These are phyloP conservation scores for Epinephelus moara DNA, from an alignment of 2,113 vertebrate genomes.

Conservation along the genomic window DNA sequence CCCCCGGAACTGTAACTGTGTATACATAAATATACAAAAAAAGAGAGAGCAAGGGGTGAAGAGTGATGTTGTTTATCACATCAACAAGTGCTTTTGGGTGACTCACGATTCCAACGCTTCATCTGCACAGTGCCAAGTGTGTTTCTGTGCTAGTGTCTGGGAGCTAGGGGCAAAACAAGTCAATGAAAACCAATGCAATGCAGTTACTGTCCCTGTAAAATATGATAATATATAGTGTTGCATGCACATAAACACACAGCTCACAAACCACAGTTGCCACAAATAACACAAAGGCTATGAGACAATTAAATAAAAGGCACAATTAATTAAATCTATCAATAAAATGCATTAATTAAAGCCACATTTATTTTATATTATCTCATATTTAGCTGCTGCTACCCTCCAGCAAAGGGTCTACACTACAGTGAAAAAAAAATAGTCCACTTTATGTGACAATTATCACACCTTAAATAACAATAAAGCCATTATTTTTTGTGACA, in stretches of 20 bases:
- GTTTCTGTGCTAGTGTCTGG: slow-evolving; percentile 1
- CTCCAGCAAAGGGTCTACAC: background rate
- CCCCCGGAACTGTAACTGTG: slow-evolving; percentile 9
- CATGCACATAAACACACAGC: background rate
- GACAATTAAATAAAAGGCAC: no score
- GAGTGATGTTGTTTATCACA: slow-evolving; percentile 52
- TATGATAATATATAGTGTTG: background rate
- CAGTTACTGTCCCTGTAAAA: background rate
- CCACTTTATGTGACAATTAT: background rate
- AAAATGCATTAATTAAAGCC: background rate
- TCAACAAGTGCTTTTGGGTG: slow-evolving; percentile 56
- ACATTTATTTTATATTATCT: no score
- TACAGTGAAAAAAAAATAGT: background rate
- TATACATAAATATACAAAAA: slow-evolving; percentile 41
- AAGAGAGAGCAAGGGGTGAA: slow-evolving; percentile 16
- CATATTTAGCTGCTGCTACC: background rate
- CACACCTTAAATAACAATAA: background rate
- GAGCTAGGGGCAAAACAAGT: slow-evolving; percentile 4
- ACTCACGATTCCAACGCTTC: slow-evolving; percentile 22
- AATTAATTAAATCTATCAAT: background rate
- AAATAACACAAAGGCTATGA: no score
- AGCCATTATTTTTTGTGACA: background rate
- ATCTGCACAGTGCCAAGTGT: slow-evolving; percentile 35
- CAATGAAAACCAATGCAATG: background rate
- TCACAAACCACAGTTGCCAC: background rate